Percentiles rank a stretch among this genome's conserved stretches.
Conservation (phyloP, 2,113 vertebrate species). For the Tetrax tetrax region DNA sequence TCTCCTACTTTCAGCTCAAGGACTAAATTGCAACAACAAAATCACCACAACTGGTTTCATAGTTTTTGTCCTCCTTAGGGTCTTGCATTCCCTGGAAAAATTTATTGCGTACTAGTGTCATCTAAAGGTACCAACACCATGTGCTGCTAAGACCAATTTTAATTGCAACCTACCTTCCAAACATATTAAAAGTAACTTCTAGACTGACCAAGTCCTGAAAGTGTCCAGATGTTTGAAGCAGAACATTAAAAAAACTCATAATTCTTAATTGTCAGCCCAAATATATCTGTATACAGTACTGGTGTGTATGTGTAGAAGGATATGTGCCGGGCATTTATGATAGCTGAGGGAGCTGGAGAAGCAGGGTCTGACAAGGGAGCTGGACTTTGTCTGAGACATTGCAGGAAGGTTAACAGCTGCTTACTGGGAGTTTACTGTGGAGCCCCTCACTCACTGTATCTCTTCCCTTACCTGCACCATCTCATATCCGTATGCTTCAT, state of each 20-base stretch:
- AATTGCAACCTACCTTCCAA: neutral
- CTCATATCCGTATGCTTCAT: neutral
- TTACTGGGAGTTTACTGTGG: neutral
- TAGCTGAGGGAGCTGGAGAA: neutral
- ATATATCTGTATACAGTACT: neutral
- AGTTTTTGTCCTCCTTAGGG: neutral
- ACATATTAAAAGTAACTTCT: neutral
- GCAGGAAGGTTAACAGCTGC: neutral
- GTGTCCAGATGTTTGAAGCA: neutral
- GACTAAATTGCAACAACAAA: neutral
- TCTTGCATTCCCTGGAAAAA: neutral
- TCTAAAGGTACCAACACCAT: conserved; percentile 2
- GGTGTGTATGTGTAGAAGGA: neutral
- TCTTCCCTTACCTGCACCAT: neutral
- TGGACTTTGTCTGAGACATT: neutral
- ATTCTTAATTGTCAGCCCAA: neutral
- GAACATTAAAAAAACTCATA: neutral
- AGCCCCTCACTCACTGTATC: neutral
- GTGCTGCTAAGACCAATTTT: conserved; percentile 23
- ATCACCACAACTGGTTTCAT: neutral
- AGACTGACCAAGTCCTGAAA: neutral
- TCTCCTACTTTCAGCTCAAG: conserved; percentile 12
- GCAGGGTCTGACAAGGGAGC: neutral
- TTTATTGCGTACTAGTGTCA: neutral
- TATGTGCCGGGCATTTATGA: neutral